These are phyloP conservation scores for Oryzias curvinotus DNA, from an alignment of 2,113 vertebrate genomes.

Conservation along the genomic window DNA sequence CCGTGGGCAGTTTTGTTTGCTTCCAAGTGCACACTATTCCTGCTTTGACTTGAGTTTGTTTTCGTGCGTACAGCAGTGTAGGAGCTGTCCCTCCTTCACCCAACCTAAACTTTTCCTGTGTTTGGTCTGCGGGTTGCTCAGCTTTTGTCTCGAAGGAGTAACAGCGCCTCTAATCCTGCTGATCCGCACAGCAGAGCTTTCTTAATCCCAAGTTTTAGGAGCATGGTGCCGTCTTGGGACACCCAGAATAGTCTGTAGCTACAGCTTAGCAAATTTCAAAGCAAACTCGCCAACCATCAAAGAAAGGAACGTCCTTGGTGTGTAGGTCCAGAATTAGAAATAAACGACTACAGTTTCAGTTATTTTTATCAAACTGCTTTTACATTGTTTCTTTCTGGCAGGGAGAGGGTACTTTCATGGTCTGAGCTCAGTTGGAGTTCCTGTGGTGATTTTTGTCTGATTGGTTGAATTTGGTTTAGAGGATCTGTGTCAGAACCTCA, in stretches of 20 bases:
- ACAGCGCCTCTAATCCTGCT: constrained; percentile 54
- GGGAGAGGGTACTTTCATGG: too few relatives aligned
- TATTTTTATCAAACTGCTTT: neutral
- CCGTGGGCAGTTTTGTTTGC: constrained; percentile 32
- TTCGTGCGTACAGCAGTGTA: constrained; percentile 13
- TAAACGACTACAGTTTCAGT: neutral
- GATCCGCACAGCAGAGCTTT: constrained; percentile 53
- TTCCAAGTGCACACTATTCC: constrained; percentile 38
- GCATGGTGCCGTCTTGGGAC: constrained; percentile 11
- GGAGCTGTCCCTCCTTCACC: constrained; percentile 5
- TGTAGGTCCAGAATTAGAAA: neutral
- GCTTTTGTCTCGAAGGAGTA: constrained; percentile 34
- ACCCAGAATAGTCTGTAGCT: neutral
- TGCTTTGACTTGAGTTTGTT: constrained; percentile 29
- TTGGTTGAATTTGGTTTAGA: too few relatives aligned
- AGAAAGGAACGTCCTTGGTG: too few relatives aligned
- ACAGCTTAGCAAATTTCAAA: constrained; percentile 24
- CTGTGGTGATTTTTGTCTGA: too few relatives aligned
- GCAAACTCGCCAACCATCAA: neutral
- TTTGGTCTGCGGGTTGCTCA: constrained; percentile 9
- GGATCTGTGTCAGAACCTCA: too few relatives aligned
- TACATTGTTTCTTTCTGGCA: neutral
- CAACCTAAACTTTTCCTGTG: neutral
- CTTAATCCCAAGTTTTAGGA: constrained; percentile 53
- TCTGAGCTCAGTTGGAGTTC: too few relatives aligned